These are phyloP conservation scores for Clavelina lepadiformis DNA, from an alignment of 23 tunicate genomes.

Conservation along the genomic window DNA sequence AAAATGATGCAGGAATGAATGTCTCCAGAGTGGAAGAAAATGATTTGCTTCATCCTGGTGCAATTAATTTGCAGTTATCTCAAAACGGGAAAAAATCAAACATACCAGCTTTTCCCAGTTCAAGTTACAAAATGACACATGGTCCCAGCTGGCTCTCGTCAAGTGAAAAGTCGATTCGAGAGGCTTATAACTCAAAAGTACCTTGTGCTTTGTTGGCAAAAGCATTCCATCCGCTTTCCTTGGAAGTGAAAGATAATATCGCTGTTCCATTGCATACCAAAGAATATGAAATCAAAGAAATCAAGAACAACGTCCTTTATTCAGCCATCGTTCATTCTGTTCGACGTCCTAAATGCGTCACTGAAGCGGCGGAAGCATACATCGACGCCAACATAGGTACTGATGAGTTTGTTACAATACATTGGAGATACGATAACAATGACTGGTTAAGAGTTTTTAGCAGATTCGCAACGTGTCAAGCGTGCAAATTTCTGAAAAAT, in stretches of 20 bases:
- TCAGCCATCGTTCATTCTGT: no score
- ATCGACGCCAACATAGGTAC: no score
- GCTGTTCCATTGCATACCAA: constrained; percentile 4
- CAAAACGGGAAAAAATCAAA: background rate
- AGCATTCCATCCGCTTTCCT: background rate
- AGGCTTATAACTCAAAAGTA: constrained; percentile 16
- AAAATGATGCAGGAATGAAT: constrained; percentile 1
- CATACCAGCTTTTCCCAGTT: constrained; percentile 20
- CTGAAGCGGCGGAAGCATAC: no score
- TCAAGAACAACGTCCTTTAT: background rate
- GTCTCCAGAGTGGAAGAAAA: background rate
- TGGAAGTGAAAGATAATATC: background rate
- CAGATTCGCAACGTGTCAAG: no score
- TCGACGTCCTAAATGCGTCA: no score
- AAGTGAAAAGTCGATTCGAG: background rate
- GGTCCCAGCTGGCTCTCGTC: constrained; percentile 2
- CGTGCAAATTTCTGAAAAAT: no score
- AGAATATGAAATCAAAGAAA: background rate
- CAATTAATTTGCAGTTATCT: constrained; percentile 2
- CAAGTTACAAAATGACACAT: background rate
- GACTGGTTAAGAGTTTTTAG: no score
- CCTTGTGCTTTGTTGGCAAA: constrained; percentile 13
- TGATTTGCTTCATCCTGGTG: background rate
- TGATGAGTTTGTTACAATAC: no score
- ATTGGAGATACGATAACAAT: no score